These are phyloP conservation scores for Cheilosia soror DNA, from an alignment of 2,888 invertebrate genomes.

Conservation along the genomic window DNA sequence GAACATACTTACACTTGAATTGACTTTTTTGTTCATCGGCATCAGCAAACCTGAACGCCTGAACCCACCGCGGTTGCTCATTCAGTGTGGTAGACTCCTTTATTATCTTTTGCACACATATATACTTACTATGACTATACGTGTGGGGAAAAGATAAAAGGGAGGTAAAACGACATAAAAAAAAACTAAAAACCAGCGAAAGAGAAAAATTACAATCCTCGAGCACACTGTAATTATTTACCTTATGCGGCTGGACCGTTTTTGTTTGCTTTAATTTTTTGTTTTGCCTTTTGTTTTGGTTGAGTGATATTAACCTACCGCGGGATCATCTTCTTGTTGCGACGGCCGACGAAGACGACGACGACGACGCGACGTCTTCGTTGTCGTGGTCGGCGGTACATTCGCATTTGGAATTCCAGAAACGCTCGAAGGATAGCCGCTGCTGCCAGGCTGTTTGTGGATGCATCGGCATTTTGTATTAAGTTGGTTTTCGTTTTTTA, in stretches of 20 bases:
- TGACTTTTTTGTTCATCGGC: slow-evolving; percentile 48
- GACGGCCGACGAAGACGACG: not conserved
- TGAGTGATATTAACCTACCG: slow-evolving; percentile 74
- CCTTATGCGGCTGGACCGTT: slow-evolving; percentile 67
- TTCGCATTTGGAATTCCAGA: slow-evolving; percentile 62
- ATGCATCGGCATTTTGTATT: slow-evolving; percentile 42
- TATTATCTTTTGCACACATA: slow-evolving; percentile 59
- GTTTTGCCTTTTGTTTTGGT: slow-evolving; percentile 5
- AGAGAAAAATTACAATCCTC: slow-evolving; percentile 71
- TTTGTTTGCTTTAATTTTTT: slow-evolving; percentile 63
- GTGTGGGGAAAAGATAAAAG: slow-evolving; percentile 57
- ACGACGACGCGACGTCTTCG: slow-evolving; percentile 31
- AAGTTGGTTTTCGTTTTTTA: slow-evolving; percentile 2
- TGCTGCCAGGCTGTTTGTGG: slow-evolving; percentile 11
- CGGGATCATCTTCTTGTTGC: slow-evolving; percentile 58
- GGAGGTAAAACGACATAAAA: slow-evolving; percentile 28
- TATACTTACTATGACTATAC: not conserved
- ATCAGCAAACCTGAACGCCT: slow-evolving; percentile 61
- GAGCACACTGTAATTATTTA: slow-evolving; percentile 75
- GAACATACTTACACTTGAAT: slow-evolving; percentile 59
- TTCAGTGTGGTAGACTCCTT: slow-evolving; percentile 52
- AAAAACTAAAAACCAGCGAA: slow-evolving; percentile 30
- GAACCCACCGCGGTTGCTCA: slow-evolving; percentile 62
- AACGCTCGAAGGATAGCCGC: slow-evolving; percentile 55
- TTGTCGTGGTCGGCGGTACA: slow-evolving; percentile 28